A percentile compares a stretch with the other conserved stretches of the same genome.
These are phyloP conservation scores for Albula glossodonta DNA, from an alignment of 2,113 vertebrate species.

Conservation along the genomic window DNA sequence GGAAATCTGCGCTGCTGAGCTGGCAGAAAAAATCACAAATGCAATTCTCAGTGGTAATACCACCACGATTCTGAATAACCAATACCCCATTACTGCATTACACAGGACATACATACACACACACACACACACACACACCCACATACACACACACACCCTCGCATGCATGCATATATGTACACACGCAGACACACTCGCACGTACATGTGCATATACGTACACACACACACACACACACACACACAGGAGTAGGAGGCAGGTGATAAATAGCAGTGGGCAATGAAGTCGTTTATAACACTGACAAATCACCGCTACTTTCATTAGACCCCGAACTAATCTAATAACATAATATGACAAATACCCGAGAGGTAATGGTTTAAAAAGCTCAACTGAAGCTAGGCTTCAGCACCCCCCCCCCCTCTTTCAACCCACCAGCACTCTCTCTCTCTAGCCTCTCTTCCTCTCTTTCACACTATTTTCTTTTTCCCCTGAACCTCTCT, in stretches of 20 bases:
- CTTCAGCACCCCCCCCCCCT: neutral
- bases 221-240: neutral
- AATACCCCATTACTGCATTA: neutral
- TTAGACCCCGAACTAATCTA: slow-evolving; percentile 74
- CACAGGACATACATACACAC: neutral
- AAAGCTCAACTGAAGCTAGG: slow-evolving; percentile 39
- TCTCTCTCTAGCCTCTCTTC: neutral
- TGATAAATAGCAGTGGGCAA: slow-evolving; percentile 69
- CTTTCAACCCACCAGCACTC: neutral
- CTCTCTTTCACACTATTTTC: neutral
- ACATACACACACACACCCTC: neutral
- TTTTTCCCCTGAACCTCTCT: neutral
- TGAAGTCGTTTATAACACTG: slow-evolving; percentile 71
- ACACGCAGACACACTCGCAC: too few species aligned
- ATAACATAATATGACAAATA: slow-evolving; percentile 79
- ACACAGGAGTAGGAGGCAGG: slow-evolving; percentile 52
- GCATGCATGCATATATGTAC: too few species aligned
- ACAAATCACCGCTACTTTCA: slow-evolving; percentile 76
- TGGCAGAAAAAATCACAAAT: neutral
- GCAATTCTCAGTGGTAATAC: neutral
- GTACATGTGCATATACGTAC: slow-evolving; percentile 6
- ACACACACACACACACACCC: neutral
- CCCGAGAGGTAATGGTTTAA: slow-evolving; percentile 71
- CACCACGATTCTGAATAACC: neutral
- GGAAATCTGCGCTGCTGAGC: slow-evolving; percentile 2